phyloP scores from a whole-genome alignment of 2,113 vertebrate genomes.

The Hyaena hyaena region DNA sequence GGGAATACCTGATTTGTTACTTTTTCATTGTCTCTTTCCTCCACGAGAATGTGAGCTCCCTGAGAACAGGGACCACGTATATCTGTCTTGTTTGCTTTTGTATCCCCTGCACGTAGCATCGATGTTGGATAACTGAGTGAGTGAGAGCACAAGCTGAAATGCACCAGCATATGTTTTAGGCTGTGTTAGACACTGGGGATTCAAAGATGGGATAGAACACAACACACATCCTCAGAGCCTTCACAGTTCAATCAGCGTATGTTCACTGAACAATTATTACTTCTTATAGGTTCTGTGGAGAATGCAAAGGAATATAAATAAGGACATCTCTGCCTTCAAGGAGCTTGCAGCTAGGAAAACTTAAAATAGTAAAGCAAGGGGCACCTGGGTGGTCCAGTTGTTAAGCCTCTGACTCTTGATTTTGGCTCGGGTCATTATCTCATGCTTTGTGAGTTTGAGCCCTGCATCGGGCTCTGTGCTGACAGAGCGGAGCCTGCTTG shows the following conservation, averaged over 20 bases:
- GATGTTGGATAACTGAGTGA: not conserved
- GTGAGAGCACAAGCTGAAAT: not conserved
- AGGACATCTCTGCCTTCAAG: not conserved
- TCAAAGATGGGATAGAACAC: not conserved
- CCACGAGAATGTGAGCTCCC: slow-evolving; percentile 14
- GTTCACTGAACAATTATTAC: not conserved
- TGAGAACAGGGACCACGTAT: not conserved
- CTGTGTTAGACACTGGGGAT: not conserved
- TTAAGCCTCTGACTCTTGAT: no score
- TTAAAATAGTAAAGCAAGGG: not conserved
- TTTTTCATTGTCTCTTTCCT: slow-evolving; percentile 18
- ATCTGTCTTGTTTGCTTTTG: not conserved
- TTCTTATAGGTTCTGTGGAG: not conserved
- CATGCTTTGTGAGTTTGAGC: no score
- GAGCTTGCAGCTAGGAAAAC: slow-evolving; percentile 12
- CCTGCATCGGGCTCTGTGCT: no score
- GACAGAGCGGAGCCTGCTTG: no score
- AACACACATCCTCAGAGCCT: not conserved
- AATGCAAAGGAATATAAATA: not conserved
- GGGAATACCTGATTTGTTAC: not conserved
- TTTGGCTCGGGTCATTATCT: no score
- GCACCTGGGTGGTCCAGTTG: no score
- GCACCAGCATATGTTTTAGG: no score
- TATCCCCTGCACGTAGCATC: not conserved
- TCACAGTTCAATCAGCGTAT: not conserved